phyloP scores from a whole-genome alignment of 2,888 invertebrate species.

The Nipponacmea schrenckii region DNA sequence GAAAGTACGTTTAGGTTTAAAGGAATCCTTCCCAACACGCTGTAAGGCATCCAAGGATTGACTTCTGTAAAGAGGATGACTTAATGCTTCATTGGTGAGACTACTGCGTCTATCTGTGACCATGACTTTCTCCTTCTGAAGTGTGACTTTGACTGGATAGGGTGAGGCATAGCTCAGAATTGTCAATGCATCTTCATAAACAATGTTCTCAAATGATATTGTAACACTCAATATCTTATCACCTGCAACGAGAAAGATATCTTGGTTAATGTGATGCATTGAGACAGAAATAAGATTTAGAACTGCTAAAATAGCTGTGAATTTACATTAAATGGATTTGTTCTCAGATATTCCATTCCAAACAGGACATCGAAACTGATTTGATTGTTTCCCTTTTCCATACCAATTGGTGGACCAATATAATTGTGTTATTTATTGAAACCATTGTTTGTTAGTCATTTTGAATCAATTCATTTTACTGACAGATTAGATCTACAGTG shows the following conservation, averaged over 20 bases:
- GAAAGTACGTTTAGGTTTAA: conserved; percentile 45
- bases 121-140: conserved; percentile 73
- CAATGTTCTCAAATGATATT: conserved; percentile 88
- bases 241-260: conserved; percentile 72
- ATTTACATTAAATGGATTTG: no score
- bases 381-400: no score
- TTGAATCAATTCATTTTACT: no score
- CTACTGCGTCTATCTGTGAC: conserved; percentile 39
- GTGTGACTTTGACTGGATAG: conserved; percentile 78
- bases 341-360: no score
- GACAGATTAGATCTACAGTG: no score
- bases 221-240: conserved; percentile 88
- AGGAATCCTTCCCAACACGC: conserved; percentile 69
- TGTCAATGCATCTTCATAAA: conserved; percentile 88
- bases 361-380: no score
- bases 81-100: conserved; percentile 71
- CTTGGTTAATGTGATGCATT: not conserved
- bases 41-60: conserved; percentile 83
- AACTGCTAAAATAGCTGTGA: no score
- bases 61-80: conserved; percentile 81
- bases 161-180: conserved; percentile 91
- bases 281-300: no score
- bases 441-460: no score
- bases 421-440: no score
- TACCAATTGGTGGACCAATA: no score